Evolutionary conservation across 2,888 invertebrate species (phyloP).

Genomic region (Protonemura montana): DNA sequence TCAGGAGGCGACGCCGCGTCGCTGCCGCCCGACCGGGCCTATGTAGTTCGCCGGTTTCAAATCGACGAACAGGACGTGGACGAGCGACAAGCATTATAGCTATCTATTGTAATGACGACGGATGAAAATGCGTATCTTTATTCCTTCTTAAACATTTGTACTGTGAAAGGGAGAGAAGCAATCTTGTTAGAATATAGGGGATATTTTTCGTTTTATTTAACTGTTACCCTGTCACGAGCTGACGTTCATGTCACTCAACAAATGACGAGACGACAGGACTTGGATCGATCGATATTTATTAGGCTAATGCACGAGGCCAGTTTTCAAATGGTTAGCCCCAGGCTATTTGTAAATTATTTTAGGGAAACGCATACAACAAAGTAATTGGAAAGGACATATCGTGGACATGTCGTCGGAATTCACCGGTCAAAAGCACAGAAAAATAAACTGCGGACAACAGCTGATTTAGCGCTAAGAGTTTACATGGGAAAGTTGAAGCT

Average conservation of each 20-base stretch:
- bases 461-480: not conserved
- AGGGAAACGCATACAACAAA: not conserved
- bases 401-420: not conserved
- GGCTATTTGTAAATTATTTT: slow-evolving; percentile 7
- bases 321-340: not conserved
- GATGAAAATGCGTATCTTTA: not conserved
- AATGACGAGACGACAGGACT: not conserved
- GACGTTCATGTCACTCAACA: slow-evolving; percentile 7
- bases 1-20: not conserved
- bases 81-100: not conserved
- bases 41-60: not conserved
- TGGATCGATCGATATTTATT: not conserved
- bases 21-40: not conserved
- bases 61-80: not conserved
- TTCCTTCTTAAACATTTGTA: not conserved
- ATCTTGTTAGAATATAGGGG: not conserved
- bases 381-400: not conserved
- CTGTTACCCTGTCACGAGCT: not conserved
- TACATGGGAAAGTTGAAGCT: not conserved
- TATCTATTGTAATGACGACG: not conserved
- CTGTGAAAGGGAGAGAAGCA: not conserved
- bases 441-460: not conserved
- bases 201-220: not conserved
- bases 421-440: not conserved
- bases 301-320: not conserved